These are phyloP conservation scores for Sarcophilus harrisii DNA, from an alignment of 2,797 vertebrate species.

Conservation along the genomic window DNA sequence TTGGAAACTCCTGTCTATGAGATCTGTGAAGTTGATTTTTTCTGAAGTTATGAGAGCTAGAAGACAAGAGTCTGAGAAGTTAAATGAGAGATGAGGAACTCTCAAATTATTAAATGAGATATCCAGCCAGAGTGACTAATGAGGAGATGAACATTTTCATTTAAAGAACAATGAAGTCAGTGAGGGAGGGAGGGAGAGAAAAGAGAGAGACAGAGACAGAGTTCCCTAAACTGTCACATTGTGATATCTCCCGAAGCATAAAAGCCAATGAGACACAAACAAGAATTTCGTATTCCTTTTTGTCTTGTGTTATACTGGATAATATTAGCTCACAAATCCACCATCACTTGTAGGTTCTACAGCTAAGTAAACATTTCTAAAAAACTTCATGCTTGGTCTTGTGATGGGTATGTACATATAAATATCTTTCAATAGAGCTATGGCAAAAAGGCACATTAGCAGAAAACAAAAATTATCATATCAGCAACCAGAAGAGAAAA, in stretches of 20 bases:
- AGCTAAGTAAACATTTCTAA: constrained; percentile 36
- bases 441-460: background rate
- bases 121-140: constrained; percentile 50
- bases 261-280: constrained; percentile 62
- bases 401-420: background rate
- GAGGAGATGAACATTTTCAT: constrained; percentile 72
- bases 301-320: background rate
- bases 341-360: constrained; percentile 37
- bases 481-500: constrained; percentile 41
- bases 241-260: constrained; percentile 64
- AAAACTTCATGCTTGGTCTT: background rate
- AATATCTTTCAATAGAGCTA: background rate
- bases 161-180: constrained; percentile 74
- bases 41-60: constrained; percentile 76
- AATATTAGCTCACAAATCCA: constrained; percentile 49
- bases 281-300: constrained; percentile 42
- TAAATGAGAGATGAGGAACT: constrained; percentile 73
- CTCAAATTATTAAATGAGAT: constrained; percentile 78
- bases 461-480: background rate
- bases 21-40: constrained; percentile 67
- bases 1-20: constrained; percentile 7
- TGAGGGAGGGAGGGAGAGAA: background rate
- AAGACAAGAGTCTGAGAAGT: constrained; percentile 72
- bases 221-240: constrained; percentile 27
- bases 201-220: background rate